Percentiles rank a stretch among this genome's conserved stretches.
phyloP scores from a whole-genome alignment of 2,797 vertebrate species.

The Sphenopsis melanotis region DNA sequence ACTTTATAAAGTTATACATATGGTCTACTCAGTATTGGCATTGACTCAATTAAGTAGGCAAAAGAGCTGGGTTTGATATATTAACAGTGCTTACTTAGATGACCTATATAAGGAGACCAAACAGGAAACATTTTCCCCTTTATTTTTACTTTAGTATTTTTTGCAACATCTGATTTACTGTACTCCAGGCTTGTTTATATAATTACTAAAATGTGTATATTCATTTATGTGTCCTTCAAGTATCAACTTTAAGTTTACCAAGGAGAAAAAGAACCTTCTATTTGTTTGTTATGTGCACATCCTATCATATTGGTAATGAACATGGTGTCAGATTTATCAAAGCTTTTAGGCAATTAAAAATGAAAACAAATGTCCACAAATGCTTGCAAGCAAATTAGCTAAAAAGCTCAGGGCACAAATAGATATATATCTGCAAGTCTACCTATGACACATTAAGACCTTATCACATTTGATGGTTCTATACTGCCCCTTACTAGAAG shows the following conservation, averaged over 20 bases:
- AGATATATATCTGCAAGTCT: background rate
- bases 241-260: background rate
- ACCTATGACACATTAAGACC: background rate
- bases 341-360: background rate
- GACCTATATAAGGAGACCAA: background rate
- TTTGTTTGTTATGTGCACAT: background rate
- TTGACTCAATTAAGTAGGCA: slow-evolving; percentile 3
- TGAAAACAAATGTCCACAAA: background rate
- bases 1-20: background rate
- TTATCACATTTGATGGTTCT: background rate
- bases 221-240: background rate
- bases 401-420: background rate
- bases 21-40: background rate
- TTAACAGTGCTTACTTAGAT: background rate
- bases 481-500: background rate
- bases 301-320: background rate
- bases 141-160: background rate
- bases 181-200: background rate
- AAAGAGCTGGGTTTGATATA: background rate
- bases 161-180: background rate
- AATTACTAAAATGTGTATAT: background rate
- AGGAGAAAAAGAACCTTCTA: background rate
- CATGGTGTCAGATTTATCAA: background rate
- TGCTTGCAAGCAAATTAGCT: background rate
- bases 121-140: background rate